Evolutionary conservation across 2,113 vertebrate species (phyloP).

Genomic region (Paraplagusia blochii): DNA sequence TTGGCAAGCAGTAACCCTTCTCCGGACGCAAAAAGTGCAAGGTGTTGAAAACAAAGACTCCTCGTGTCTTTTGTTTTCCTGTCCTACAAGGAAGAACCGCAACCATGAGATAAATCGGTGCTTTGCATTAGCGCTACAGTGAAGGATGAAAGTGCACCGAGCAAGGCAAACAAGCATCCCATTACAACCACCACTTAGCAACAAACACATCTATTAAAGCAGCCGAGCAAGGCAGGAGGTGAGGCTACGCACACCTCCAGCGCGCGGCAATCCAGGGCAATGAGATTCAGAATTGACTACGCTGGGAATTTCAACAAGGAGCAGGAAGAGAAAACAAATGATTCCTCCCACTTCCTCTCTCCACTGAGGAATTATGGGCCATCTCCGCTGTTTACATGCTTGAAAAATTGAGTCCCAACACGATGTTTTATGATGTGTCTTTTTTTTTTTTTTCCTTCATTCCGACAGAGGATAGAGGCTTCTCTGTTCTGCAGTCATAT

Average conservation of each 20-base stretch:
- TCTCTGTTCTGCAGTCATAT: slow-evolving; percentile 45
- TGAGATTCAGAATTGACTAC: slow-evolving; percentile 57
- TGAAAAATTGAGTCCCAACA: slow-evolving; percentile 49
- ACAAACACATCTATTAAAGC: slow-evolving; percentile 75
- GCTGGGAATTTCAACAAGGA: slow-evolving; percentile 58
- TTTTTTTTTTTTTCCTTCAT: slow-evolving; percentile 39
- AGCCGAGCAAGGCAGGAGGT: slow-evolving; percentile 63
- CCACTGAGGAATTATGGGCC: slow-evolving; percentile 38
- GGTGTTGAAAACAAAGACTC: slow-evolving; percentile 25
- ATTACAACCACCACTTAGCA: slow-evolving; percentile 76
- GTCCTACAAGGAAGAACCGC: slow-evolving; percentile 31
- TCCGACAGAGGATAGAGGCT: slow-evolving; percentile 28
- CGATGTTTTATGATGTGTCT: slow-evolving; percentile 49
- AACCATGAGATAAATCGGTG: slow-evolving; percentile 64
- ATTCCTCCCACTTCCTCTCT: slow-evolving; percentile 32
- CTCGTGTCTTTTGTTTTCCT: slow-evolving; percentile 42
- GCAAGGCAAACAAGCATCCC: slow-evolving; percentile 75
- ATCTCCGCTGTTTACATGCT: slow-evolving; percentile 49
- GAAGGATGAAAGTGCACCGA: slow-evolving; percentile 72
- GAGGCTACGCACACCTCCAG: slow-evolving; percentile 55
- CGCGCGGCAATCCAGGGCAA: slow-evolving; percentile 61
- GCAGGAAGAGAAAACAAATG: slow-evolving; percentile 42
- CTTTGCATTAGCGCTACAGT: slow-evolving; percentile 65
- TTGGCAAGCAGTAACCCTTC: neutral
- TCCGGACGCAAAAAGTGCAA: slow-evolving; percentile 25